These are phyloP conservation scores for Hololepta plana DNA, from an alignment of 2,888 invertebrate species.

Conservation along the genomic window DNA sequence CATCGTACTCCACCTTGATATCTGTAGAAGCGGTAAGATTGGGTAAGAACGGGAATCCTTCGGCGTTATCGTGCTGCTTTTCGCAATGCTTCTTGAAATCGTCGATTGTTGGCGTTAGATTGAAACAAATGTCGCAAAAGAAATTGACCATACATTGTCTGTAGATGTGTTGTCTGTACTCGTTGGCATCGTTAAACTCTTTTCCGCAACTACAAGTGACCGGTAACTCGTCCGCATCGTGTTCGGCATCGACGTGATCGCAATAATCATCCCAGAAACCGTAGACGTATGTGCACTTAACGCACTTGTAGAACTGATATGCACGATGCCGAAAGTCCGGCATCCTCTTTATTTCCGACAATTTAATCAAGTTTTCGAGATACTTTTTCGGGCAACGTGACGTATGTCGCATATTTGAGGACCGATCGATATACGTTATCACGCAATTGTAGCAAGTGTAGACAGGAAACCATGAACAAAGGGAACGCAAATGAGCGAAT, in stretches of 20 bases:
- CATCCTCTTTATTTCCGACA: conserved; percentile 19
- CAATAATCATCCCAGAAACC: conserved; percentile 23
- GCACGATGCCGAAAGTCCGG: conserved; percentile 20
- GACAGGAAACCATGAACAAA: conserved; percentile 32
- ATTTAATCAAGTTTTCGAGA: conserved; percentile 17
- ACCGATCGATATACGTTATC: conserved; percentile 31
- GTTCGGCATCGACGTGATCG: conserved; percentile 22
- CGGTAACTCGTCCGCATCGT: conserved; percentile 12
- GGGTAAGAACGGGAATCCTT: conserved; percentile 18
- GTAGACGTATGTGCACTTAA: conserved; percentile 20
- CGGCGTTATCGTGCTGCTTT: conserved; percentile 19
- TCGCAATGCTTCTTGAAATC: conserved; percentile 21
- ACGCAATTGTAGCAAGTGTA: conserved; percentile 45
- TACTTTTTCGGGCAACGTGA: conserved; percentile 16
- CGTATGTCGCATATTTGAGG: conserved; percentile 19
- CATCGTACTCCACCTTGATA: conserved; percentile 4
- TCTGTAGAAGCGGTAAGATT: conserved; percentile 4
- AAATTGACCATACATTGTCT: conserved; percentile 20
- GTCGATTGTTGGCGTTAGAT: conserved; percentile 17
- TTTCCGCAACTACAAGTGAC: conserved; percentile 16
- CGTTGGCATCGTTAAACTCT: conserved; percentile 18
- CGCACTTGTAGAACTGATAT: conserved; percentile 24
- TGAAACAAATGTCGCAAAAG: conserved; percentile 25
- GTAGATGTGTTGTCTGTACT: conserved; percentile 21
- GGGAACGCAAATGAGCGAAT: conserved; percentile 20